These are phyloP conservation scores for Silurus aristotelis DNA, from an alignment of 2,797 vertebrate genomes.

Conservation along the genomic window DNA sequence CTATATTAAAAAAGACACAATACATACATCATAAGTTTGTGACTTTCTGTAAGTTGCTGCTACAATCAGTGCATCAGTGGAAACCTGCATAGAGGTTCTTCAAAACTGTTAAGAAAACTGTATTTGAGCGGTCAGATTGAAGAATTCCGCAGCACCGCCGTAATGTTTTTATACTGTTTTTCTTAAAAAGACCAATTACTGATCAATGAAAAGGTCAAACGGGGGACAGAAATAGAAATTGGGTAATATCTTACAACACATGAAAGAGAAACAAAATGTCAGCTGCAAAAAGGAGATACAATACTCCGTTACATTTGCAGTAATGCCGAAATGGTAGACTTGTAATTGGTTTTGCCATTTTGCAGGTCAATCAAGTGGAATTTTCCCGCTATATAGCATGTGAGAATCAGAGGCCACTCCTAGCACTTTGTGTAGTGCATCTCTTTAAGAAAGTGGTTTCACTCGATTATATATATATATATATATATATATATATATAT, in stretches of 20 bases:
- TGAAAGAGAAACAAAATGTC: not conserved
- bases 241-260: constrained; percentile 1
- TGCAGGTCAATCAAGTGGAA: constrained; percentile 30
- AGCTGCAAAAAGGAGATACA: not conserved
- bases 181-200: not conserved
- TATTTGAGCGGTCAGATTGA: not conserved
- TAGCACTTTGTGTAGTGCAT: constrained; percentile 30
- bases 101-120: not conserved
- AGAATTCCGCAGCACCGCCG: not conserved
- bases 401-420: constrained; percentile 36
- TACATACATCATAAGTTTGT: no score
- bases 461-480: constrained; percentile 19
- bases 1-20: not conserved
- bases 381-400: constrained; percentile 25
- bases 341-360: not conserved
- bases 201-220: not conserved
- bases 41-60: not conserved
- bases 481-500: constrained; percentile 8
- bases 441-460: constrained; percentile 34
- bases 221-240: not conserved
- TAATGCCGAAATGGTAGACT: not conserved
- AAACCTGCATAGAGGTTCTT: not conserved
- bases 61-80: not conserved
- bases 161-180: not conserved
- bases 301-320: not conserved